These are phyloP conservation scores for Micrasema longulum DNA, from an alignment of 1,140 invertebrate genomes.

Conservation along the genomic window DNA sequence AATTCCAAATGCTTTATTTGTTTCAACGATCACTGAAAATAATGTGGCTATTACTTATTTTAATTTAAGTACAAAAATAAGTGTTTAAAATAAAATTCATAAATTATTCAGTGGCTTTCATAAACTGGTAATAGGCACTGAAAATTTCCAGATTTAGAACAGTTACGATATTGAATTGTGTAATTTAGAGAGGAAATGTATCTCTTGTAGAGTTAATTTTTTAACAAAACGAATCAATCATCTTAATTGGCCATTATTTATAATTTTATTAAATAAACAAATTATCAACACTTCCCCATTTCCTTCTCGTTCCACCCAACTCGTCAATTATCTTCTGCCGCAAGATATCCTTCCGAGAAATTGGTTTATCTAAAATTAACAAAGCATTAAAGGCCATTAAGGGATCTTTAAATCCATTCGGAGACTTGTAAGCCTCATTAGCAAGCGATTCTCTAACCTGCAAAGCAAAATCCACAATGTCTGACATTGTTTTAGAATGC, in stretches of 20 bases:
- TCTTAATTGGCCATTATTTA: background rate
- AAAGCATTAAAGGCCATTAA: conserved; percentile 18
- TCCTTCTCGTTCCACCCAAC: conserved; percentile 20
- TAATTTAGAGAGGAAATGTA: too few species aligned
- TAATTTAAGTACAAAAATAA: too few species aligned
- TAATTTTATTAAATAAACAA: conserved; percentile 35
- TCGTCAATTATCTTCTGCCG: conserved; percentile 19
- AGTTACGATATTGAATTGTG: too few species aligned
- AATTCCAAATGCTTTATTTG: too few species aligned
- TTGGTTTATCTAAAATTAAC: conserved; percentile 30
- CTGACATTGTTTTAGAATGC: conserved; percentile 51
- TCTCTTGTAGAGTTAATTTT: too few species aligned
- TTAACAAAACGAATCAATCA: too few species aligned
- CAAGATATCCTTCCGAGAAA: conserved; percentile 1
- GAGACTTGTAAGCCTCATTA: conserved; percentile 1
- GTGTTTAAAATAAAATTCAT: too few species aligned
- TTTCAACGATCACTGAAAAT: too few species aligned
- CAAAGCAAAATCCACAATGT: conserved; percentile 49
- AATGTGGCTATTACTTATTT: too few species aligned
- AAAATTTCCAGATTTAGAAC: too few species aligned
- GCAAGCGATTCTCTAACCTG: conserved; percentile 16
- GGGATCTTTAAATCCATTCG: conserved; percentile 16
- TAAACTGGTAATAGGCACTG: too few species aligned
- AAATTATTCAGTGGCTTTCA: too few species aligned
- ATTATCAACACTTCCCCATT: conserved; percentile 53